These are phyloP conservation scores for Leptoteleia sp. DNA, from an alignment of 1,140 invertebrate genomes.

Conservation along the genomic window DNA sequence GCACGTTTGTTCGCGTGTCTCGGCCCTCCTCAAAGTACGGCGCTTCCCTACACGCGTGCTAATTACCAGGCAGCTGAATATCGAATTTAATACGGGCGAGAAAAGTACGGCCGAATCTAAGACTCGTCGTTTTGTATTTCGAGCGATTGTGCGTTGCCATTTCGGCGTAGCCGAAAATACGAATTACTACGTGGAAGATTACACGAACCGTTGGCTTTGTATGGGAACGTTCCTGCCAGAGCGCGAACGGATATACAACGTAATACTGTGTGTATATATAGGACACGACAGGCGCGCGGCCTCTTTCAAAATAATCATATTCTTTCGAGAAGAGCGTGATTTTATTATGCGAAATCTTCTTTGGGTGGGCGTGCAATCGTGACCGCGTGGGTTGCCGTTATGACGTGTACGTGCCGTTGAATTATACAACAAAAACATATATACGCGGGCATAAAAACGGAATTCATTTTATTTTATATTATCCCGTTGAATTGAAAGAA, in stretches of 20 bases:
- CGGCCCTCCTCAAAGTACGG: too few species aligned
- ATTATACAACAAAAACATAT: conserved; percentile 63
- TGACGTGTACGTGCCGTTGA: conserved; percentile 51
- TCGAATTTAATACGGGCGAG: conserved; percentile 15
- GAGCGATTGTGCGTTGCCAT: conserved; percentile 20
- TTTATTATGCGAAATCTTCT: conserved; percentile 63
- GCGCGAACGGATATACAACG: conserved; percentile 37
- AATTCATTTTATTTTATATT: conserved; percentile 61
- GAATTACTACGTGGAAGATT: conserved; percentile 56
- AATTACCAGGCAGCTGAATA: too few species aligned
- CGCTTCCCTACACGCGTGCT: too few species aligned
- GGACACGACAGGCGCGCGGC: conserved; percentile 30
- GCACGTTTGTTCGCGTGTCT: neutral
- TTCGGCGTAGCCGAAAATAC: conserved; percentile 19
- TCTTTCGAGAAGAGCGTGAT: conserved; percentile 59
- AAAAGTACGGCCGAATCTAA: neutral
- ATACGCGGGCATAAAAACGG: conserved; percentile 51
- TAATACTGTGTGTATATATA: conserved; percentile 51
- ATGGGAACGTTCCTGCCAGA: conserved; percentile 42
- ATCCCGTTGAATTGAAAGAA: conserved; percentile 60
- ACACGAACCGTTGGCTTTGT: conserved; percentile 48
- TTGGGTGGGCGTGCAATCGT: conserved; percentile 48
- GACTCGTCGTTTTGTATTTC: conserved; percentile 1
- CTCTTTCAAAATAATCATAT: conserved; percentile 60
- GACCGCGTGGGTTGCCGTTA: conserved; percentile 54